Percentiles rank a stretch among this genome's conserved stretches.
These are phyloP conservation scores for Tachina grossa DNA, from an alignment of 2,888 invertebrate species.

Conservation along the genomic window DNA sequence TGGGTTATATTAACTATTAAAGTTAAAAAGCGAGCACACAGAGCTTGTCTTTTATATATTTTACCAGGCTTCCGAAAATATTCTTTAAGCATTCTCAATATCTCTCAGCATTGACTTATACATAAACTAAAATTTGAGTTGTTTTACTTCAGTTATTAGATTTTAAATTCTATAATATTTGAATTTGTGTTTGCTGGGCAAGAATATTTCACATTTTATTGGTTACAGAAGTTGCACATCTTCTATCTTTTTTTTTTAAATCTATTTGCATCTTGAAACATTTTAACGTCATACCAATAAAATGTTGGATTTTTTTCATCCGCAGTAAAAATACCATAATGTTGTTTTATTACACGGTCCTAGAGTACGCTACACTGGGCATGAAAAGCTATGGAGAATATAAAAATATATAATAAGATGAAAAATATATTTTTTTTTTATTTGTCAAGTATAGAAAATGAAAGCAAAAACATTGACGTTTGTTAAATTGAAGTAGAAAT, in stretches of 20 bases:
- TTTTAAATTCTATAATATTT: no score
- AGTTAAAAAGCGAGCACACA: no score
- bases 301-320: conserved; percentile 17
- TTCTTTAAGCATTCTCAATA: no score
- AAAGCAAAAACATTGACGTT: conserved; percentile 65
- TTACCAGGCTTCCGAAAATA: no score
- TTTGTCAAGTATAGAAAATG: conserved; percentile 16
- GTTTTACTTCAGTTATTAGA: no score
- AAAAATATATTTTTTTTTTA: conserved; percentile 29
- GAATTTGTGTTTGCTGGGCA: background rate
- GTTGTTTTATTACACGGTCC: conserved; percentile 52
- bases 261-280: conserved; percentile 24
- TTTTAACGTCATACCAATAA: conserved; percentile 42
- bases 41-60: no score
- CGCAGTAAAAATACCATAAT: conserved; percentile 24
- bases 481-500: conserved; percentile 52
- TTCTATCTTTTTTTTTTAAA: conserved; percentile 2
- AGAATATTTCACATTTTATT: conserved; percentile 65
- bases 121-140: no score
- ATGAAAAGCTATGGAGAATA: background rate
- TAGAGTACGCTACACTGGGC: conserved; percentile 33
- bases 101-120: no score
- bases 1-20: no score
- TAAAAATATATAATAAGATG: background rate
- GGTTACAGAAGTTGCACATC: conserved; percentile 36